A percentile compares a stretch with the other conserved stretches of the same genome.
phyloP scores from a whole-genome alignment of 2,797 vertebrate species.

The Adelosebastes latens region DNA sequence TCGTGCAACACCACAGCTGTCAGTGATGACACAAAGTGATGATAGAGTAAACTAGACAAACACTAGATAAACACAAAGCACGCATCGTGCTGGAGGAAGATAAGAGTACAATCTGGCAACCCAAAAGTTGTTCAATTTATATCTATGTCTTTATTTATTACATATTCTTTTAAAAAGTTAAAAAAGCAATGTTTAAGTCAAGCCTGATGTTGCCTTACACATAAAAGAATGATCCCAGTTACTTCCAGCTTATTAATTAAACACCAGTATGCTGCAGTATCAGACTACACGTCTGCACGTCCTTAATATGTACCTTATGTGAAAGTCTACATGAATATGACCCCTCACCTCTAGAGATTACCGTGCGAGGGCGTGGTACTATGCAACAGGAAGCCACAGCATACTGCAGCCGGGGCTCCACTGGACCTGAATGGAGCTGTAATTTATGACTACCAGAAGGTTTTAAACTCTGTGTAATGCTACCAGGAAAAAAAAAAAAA shows the following conservation, averaged over 20 bases:
- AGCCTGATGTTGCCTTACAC: too few relatives aligned
- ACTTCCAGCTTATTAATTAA: too few relatives aligned
- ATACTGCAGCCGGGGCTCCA: neutral
- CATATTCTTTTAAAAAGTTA: too few relatives aligned
- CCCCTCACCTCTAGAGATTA: neutral
- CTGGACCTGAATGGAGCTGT: neutral
- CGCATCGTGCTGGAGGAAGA: neutral
- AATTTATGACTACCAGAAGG: neutral
- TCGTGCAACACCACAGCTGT: neutral
- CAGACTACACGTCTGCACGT: neutral
- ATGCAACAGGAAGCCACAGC: neutral
- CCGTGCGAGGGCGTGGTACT: neutral
- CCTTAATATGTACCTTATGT: neutral
- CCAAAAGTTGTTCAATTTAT: neutral
- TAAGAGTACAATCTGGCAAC: neutral
- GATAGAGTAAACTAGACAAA: neutral
- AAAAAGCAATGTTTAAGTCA: too few relatives aligned
- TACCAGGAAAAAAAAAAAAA: neutral
- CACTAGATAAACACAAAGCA: too few relatives aligned
- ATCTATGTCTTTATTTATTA: too few relatives aligned
- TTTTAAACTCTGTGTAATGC: slow-evolving; percentile 1
- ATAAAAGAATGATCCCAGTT: too few relatives aligned
- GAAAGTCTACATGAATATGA: neutral
- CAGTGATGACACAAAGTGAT: neutral
- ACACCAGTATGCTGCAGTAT: neutral